A percentile compares a stretch with the other conserved stretches of the same genome.
phyloP scores from a whole-genome alignment of 2,888 invertebrate genomes.

The Phyllotreta striolata region DNA sequence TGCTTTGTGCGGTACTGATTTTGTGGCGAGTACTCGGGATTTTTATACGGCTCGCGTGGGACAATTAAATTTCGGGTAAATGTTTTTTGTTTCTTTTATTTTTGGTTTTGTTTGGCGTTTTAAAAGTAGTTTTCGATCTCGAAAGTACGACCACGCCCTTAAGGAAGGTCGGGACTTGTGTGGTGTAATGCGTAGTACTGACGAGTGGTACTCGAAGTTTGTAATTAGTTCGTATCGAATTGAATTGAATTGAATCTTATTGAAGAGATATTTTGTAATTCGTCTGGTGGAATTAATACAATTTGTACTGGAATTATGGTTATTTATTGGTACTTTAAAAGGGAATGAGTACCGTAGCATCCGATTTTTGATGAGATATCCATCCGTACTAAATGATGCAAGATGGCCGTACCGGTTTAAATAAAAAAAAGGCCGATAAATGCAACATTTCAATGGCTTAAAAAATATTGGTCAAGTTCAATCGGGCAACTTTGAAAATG shows the following conservation, averaged over 20 bases:
- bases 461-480: conserved; percentile 31
- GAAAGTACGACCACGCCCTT: conserved; percentile 19
- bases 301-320: too few relatives aligned
- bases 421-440: conserved; percentile 10
- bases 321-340: too few relatives aligned
- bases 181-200: conserved; percentile 4
- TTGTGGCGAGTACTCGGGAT: not conserved
- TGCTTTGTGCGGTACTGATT: too few relatives aligned
- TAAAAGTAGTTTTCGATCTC: conserved; percentile 13
- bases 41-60: not conserved
- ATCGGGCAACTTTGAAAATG: conserved; percentile 22
- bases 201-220: too few relatives aligned
- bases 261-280: too few relatives aligned
- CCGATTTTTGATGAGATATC: not conserved
- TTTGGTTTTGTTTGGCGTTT: too few relatives aligned
- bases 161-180: conserved; percentile 19
- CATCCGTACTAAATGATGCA: conserved; percentile 14
- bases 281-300: too few relatives aligned
- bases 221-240: too few relatives aligned
- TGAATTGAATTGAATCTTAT: too few relatives aligned
- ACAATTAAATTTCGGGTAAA: conserved; percentile 17
- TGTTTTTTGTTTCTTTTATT: conserved; percentile 3
- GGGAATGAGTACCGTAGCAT: not conserved
- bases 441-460: conserved; percentile 4
- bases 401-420: conserved; percentile 2